Conservation (phyloP, 2,113 vertebrate species). For the Hemichromis elongatus region DNA sequence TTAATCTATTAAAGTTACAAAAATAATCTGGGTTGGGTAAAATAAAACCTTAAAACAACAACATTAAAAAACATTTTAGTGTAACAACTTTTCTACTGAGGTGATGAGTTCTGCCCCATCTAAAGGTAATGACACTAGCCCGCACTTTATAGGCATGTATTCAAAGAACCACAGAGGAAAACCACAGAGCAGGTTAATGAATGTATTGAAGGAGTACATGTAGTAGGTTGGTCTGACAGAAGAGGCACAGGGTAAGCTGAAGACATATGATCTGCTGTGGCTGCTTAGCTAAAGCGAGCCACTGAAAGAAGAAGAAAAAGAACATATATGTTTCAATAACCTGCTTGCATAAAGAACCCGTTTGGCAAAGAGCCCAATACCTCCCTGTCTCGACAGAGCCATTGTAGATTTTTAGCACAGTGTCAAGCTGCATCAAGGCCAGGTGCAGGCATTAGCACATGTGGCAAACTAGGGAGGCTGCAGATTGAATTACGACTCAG, state of each 20-base stretch:
- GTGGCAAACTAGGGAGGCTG: slow-evolving; percentile 61
- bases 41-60: not conserved
- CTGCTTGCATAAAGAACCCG: not conserved
- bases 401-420: slow-evolving; percentile 10
- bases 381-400: slow-evolving; percentile 21
- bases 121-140: not conserved
- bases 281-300: not conserved
- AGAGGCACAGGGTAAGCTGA: not conserved
- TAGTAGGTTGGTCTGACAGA: not conserved
- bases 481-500: slow-evolving; percentile 58
- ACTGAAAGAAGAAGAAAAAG: not conserved
- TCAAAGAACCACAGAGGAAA: not conserved
- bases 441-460: slow-evolving; percentile 49
- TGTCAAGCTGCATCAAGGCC: slow-evolving; percentile 46
- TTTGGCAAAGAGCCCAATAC: not conserved
- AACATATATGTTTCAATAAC: not conserved
- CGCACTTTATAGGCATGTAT: not conserved
- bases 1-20: not conserved
- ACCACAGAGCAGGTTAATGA: not conserved
- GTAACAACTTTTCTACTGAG: not conserved
- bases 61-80: not conserved
- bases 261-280: not conserved
- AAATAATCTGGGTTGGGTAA: not conserved
- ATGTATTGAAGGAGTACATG: not conserved
- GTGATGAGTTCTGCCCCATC: not conserved